Base-by-base conservation (phyloP, 2,113 vertebrate genomes). In the Callipepla squamata region DNA sequence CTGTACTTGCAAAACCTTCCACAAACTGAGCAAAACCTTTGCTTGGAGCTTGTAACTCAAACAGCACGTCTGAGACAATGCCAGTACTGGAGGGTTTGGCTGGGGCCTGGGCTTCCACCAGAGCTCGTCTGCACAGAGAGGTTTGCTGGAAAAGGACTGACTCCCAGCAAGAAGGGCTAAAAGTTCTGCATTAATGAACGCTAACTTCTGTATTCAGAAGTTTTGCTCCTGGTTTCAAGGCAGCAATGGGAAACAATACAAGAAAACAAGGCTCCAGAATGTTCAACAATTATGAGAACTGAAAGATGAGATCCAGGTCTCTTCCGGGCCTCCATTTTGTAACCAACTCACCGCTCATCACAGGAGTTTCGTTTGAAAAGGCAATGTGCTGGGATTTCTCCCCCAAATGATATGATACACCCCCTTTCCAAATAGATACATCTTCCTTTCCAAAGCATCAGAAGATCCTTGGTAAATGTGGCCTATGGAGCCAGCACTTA, bases 1-100 rank as follows among this genome's bases (percentile, higher is more conserved):
- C 34, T 1, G 0, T 30, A 19, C 61, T n/a, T 13, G 16, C 34
- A 42, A 17, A 16, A 1, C 0, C 28, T 48, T 70, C 32, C 57
- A 48, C 0, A 0, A 21, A 21, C 30, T 0, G 1, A 44, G 45
- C 42, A 25, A 48, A 47, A 89, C 25, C n/a, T 48, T 63, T 21
- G 1, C 38, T 50, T 15, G 6, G 48, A 57, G 77, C 61, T 28
- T 75, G 66, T 48, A 63, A 12, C 13, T 12, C 48, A 9, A 72
- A 22, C 57, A 58, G 40, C 2, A 0, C 2, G 1, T 68, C 44
- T 2, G 6, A 69, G 40, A 20, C 22, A 9, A 18, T 50, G 21
- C 38, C 51, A 38, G 13, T 16, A 6, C 26, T 34, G 48, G 7
- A 67, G 19, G 18, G 30, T 38, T 69, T 86, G 84, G 57, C 62